Conservation (phyloP, 2,113 vertebrate genomes). For the Nycticebus coucang region DNA sequence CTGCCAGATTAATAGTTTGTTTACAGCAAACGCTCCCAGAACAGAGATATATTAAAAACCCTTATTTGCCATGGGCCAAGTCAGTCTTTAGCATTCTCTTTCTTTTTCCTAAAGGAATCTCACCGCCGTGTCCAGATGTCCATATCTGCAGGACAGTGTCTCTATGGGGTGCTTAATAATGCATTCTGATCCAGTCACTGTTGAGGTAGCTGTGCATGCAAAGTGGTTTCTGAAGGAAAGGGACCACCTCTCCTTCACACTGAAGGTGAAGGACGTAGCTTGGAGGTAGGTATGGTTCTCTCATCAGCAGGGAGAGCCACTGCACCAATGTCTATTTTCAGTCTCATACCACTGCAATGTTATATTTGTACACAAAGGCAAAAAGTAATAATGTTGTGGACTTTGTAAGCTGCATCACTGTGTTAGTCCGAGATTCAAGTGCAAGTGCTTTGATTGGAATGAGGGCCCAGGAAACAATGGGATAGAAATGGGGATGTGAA, state of each 20-base stretch:
- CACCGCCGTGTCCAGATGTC: slow-evolving; percentile 53
- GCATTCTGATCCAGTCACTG: not conserved
- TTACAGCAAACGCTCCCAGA: slow-evolving; percentile 58
- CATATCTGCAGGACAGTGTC: not conserved
- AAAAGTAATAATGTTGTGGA: fast-evolving
- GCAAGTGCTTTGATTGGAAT: not conserved
- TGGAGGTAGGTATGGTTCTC: not conserved
- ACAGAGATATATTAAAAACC: not conserved
- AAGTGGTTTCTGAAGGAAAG: not conserved
- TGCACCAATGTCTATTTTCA: fast-evolving
- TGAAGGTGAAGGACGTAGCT: not conserved
- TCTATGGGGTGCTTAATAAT: not conserved
- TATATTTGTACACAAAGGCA: not conserved
- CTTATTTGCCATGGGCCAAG: not conserved
- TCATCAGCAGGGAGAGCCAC: not conserved
- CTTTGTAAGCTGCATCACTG: not conserved
- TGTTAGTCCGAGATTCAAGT: not conserved
- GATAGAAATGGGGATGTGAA: not conserved
- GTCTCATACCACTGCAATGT: not conserved
- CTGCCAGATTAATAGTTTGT: slow-evolving; percentile 35
- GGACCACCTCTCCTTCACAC: not conserved
- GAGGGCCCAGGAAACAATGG: not conserved
- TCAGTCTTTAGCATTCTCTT: not conserved
- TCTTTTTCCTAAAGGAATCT: not conserved
- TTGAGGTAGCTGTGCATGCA: not conserved